Evolutionary conservation across 2,113 vertebrate genomes (phyloP).

Genomic region (Sialia sialis): DNA sequence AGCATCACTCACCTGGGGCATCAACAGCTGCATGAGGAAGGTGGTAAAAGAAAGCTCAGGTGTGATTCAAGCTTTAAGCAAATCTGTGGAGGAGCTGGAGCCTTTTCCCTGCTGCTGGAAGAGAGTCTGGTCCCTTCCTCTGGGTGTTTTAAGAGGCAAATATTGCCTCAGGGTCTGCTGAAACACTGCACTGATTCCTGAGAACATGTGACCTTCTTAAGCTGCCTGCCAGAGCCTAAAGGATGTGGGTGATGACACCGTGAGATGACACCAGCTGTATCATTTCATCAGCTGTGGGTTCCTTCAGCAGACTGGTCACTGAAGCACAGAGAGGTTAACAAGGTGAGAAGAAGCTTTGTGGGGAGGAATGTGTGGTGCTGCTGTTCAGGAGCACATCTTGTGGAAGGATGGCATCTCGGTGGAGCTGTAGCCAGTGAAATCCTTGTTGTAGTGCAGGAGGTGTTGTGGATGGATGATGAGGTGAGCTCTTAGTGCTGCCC

Average conservation of each 20-base stretch:
- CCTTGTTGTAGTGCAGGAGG: neutral
- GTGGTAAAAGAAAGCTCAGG: neutral
- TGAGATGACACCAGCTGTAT: neutral
- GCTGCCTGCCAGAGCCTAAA: neutral
- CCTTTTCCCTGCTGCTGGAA: neutral
- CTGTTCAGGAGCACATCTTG: fast-evolving
- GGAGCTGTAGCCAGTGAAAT: neutral
- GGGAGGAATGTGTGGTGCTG: neutral
- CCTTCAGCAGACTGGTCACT: neutral
- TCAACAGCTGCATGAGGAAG: neutral
- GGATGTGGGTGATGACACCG: neutral
- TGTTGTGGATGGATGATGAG: neutral
- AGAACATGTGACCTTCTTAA: neutral
- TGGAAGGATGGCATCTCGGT: neutral
- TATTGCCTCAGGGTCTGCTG: neutral
- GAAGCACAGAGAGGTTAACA: neutral
- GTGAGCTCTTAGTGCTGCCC: neutral
- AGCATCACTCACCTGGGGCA: neutral
- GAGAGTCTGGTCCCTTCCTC: neutral
- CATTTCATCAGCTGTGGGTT: neutral
- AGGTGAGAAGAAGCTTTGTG: neutral
- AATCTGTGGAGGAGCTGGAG: neutral
- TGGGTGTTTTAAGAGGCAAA: neutral
- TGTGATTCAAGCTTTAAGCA: neutral
- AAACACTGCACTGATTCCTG: neutral